A percentile compares a stretch with the other conserved stretches of the same genome.
Evolutionary conservation across 2,113 vertebrate genomes (phyloP).

Genomic region (Parus major): DNA sequence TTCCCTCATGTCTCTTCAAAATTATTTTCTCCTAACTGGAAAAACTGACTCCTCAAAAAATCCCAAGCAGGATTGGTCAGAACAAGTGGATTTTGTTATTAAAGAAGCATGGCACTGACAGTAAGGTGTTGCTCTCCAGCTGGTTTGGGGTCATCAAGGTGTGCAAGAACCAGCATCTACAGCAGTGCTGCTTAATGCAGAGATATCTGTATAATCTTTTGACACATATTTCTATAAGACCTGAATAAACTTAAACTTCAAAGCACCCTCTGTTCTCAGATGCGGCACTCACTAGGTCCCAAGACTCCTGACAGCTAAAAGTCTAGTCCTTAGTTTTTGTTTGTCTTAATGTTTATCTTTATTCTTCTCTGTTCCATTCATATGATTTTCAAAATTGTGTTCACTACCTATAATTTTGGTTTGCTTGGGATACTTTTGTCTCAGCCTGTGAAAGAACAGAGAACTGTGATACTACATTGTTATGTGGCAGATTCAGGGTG

Average conservation of each 20-base stretch:
- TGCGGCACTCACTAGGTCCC: conserved; percentile 31
- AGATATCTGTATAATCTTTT: background rate
- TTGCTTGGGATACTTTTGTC: background rate
- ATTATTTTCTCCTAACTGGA: background rate
- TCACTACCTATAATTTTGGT: background rate
- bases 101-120: background rate
- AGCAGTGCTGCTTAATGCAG: background rate
- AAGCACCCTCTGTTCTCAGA: conserved; percentile 63
- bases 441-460: background rate
- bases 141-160: background rate
- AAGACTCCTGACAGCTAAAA: conserved; percentile 53
- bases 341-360: conserved; percentile 28
- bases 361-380: background rate
- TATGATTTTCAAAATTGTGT: background rate
- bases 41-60: background rate
- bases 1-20: background rate
- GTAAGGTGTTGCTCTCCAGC: background rate
- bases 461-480: background rate
- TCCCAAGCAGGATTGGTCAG: background rate
- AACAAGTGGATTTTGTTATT: background rate
- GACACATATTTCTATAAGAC: background rate
- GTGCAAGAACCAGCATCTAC: background rate
- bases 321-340: background rate
- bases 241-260: conserved; percentile 77
- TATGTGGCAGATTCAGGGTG: background rate